These are phyloP conservation scores for Arizona elegans DNA, from an alignment of 2,113 vertebrate species.

Conservation along the genomic window DNA sequence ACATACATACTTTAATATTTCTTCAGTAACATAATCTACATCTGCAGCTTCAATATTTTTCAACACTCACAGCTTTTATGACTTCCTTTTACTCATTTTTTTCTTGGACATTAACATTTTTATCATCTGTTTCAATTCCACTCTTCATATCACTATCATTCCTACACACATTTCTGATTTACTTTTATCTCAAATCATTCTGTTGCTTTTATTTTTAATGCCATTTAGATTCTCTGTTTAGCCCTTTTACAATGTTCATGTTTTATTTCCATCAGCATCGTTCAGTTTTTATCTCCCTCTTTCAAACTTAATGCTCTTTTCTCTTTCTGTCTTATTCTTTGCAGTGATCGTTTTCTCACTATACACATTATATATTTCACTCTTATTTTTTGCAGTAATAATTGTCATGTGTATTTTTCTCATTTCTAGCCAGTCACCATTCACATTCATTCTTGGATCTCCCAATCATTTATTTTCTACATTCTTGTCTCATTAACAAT, in stretches of 20 bases:
- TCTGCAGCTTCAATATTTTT: not conserved
- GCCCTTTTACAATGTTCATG: not conserved
- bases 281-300: not conserved
- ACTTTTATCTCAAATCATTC: not conserved
- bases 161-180: not conserved
- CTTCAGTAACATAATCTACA: not conserved
- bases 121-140: not conserved
- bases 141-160: not conserved
- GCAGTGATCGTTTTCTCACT: not conserved
- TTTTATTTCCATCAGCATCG: not conserved
- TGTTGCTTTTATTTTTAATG: not conserved
- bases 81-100: not conserved
- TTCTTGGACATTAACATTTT: not conserved
- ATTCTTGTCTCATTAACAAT: not conserved
- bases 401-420: not conserved
- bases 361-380: not conserved
- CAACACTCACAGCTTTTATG: not conserved
- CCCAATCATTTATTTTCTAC: not conserved
- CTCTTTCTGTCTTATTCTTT: not conserved
- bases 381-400: not conserved
- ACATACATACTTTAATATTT: not conserved
- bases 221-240: not conserved
- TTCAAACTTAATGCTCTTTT: not conserved
- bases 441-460: not conserved
- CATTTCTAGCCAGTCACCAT: not conserved